Percentiles rank a stretch among this genome's conserved stretches.
These are phyloP conservation scores for Podarcis siculus DNA, from an alignment of 2,797 vertebrate genomes.

Conservation along the genomic window DNA sequence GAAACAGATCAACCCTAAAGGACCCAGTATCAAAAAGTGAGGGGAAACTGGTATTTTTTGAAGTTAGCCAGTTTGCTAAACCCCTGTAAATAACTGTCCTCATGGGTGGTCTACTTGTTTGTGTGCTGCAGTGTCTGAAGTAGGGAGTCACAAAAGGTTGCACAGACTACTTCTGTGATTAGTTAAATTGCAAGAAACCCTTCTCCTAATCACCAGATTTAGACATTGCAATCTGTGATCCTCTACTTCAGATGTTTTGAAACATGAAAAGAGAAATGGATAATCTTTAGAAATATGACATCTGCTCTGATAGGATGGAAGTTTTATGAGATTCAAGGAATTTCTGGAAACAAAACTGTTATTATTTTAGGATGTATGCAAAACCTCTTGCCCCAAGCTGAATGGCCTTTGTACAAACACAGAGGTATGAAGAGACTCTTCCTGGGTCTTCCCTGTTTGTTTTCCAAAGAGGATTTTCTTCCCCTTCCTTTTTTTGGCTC, in stretches of 20 bases:
- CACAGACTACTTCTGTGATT: neutral
- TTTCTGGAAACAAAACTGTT: conserved; percentile 6
- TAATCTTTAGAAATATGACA: conserved; percentile 3
- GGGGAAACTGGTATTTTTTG: neutral
- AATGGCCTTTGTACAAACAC: neutral
- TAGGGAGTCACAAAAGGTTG: neutral
- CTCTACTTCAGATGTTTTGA: neutral
- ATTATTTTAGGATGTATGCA: conserved; percentile 21
- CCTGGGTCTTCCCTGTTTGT: neutral
- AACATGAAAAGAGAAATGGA: neutral
- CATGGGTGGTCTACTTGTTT: neutral
- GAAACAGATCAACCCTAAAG: neutral
- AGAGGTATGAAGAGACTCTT: conserved; percentile 4
- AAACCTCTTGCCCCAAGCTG: neutral
- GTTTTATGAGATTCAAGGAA: conserved; percentile 6
- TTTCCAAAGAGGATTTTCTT: neutral
- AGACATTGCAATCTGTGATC: neutral
- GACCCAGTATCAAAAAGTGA: neutral
- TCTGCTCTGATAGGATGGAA: neutral
- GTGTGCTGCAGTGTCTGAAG: neutral
- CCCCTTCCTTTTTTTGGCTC: neutral
- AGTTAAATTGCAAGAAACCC: neutral
- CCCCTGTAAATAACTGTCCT: neutral
- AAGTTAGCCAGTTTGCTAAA: neutral
- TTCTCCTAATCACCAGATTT: neutral